These are phyloP conservation scores for Thecocarcelia acutangulata DNA, from an alignment of 2,888 invertebrate genomes.

Conservation along the genomic window DNA sequence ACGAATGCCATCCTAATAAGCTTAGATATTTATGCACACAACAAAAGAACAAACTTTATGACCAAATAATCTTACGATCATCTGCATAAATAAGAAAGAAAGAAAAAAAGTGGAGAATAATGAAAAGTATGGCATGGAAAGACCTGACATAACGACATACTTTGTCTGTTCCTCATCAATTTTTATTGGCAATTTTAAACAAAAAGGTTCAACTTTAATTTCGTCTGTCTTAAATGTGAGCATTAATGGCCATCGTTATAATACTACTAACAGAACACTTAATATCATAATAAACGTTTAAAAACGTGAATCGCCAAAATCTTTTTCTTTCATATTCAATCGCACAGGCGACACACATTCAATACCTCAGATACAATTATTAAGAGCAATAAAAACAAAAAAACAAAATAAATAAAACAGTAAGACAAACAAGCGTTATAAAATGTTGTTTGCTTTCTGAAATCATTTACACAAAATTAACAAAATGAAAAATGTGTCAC, in stretches of 20 bases:
- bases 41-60: slow-evolving; percentile 5
- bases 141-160: slow-evolving; percentile 67
- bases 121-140: slow-evolving; percentile 8
- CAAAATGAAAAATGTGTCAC: too few species aligned
- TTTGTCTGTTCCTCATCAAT: slow-evolving; percentile 76
- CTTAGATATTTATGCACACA: background rate
- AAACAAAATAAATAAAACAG: too few species aligned
- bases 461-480: too few species aligned
- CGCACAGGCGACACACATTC: too few species aligned
- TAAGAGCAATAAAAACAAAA: too few species aligned
- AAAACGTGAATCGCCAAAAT: background rate
- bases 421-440: too few species aligned
- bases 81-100: slow-evolving; percentile 11
- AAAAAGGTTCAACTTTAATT: slow-evolving; percentile 79
- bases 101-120: too few species aligned
- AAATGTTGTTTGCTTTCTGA: too few species aligned
- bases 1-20: too few species aligned
- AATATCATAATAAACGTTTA: background rate
- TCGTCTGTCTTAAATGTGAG: slow-evolving; percentile 80
- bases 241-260: slow-evolving; percentile 76
- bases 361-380: too few species aligned
- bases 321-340: background rate
- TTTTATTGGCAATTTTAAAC: slow-evolving; percentile 79
- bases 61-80: slow-evolving; percentile 17
- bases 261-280: background rate